These are phyloP conservation scores for Eledone cirrhosa DNA, from an alignment of 2,888 invertebrate genomes.

Conservation along the genomic window DNA sequence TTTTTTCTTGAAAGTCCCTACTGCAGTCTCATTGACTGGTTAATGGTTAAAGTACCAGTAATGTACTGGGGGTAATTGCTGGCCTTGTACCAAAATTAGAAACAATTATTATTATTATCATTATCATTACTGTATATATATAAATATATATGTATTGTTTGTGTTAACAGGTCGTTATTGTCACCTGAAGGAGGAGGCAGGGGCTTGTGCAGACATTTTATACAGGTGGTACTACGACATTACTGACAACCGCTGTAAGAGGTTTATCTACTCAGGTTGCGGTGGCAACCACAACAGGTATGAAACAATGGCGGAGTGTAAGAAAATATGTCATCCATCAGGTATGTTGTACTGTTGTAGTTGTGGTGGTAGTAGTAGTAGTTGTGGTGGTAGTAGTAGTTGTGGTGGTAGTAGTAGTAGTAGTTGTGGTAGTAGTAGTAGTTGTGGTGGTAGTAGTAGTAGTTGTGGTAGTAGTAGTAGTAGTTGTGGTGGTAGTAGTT, in stretches of 20 bases:
- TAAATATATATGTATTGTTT: not conserved
- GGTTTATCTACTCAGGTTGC: conserved; percentile 85
- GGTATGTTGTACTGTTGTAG: conserved; percentile 13
- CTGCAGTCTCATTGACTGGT: too few relatives aligned
- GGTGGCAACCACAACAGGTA: conserved; percentile 78
- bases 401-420: too few relatives aligned
- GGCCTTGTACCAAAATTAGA: not conserved
- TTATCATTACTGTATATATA: too few relatives aligned
- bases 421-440: too few relatives aligned
- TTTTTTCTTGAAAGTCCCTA: too few relatives aligned
- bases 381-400: too few relatives aligned
- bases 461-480: too few relatives aligned
- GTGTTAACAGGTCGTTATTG: not conserved
- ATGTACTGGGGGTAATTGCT: too few relatives aligned
- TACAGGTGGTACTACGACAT: conserved; percentile 79
- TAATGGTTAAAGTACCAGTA: too few relatives aligned
- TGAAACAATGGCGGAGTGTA: conserved; percentile 44
- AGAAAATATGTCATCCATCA: conserved; percentile 41
- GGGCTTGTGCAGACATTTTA: conserved; percentile 76
- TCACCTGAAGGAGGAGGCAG: conserved; percentile 73
- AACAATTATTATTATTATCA: not conserved
- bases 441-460: too few relatives aligned
- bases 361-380: too few relatives aligned
- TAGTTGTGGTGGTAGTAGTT: too few relatives aligned
- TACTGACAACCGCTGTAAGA: conserved; percentile 77